Conservation (phyloP, 2,888 invertebrate species). For the Phyto melanocephala region DNA sequence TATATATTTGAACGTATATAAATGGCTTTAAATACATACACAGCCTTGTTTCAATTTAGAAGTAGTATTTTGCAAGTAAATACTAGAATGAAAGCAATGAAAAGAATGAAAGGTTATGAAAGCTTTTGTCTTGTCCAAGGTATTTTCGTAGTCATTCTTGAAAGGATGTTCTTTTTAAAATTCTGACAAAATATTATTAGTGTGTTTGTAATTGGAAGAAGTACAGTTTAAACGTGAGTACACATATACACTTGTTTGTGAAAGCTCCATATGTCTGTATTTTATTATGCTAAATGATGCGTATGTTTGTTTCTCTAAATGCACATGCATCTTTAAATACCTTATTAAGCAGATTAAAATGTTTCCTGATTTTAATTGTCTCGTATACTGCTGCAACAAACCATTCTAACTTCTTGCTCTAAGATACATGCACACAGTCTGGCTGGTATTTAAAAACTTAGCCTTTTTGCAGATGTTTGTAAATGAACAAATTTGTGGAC, state of each 20-base stretch:
- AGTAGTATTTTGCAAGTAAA: background rate
- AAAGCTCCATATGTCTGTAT: constrained; percentile 9
- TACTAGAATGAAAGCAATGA: too few relatives aligned
- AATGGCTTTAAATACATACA: background rate
- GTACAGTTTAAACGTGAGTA: background rate
- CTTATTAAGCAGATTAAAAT: constrained; percentile 78
- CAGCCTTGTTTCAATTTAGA: background rate
- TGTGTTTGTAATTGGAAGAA: constrained; percentile 17
- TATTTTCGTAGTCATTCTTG: background rate
- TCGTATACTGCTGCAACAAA: constrained; percentile 46
- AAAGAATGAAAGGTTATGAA: constrained; percentile 20
- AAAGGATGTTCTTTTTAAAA: constrained; percentile 5
- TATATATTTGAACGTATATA: too few relatives aligned
- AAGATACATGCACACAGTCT: background rate
- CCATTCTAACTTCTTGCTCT: background rate
- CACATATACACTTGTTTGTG: too few relatives aligned
- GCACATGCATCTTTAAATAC: constrained; percentile 65
- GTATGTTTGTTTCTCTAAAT: constrained; percentile 16
- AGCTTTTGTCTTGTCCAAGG: background rate
- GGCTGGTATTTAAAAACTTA: constrained; percentile 43
- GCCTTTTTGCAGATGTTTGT: constrained; percentile 41
- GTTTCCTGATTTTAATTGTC: constrained; percentile 78
- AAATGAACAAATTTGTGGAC: constrained; percentile 66
- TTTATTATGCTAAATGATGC: constrained; percentile 28
- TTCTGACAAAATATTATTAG: background rate